A percentile compares a stretch with the other conserved stretches of the same genome.
These are phyloP conservation scores for Eulimnadia texana DNA, from an alignment of 1,140 invertebrate genomes.

Conservation along the genomic window DNA sequence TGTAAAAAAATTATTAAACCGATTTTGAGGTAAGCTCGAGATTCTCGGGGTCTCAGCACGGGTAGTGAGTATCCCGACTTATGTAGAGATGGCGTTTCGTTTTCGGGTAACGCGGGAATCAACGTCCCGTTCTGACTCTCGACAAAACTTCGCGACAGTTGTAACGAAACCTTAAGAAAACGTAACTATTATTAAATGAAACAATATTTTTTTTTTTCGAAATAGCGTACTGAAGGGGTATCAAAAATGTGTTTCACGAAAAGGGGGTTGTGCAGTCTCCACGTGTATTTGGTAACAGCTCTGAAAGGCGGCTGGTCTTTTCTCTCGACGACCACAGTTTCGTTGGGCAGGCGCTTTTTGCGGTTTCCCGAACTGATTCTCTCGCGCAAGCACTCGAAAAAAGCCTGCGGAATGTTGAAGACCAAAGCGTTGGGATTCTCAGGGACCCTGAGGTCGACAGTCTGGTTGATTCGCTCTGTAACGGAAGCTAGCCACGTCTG, in stretches of 20 bases:
- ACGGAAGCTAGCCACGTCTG: conserved; percentile 54
- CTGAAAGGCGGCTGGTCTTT: conserved; percentile 48
- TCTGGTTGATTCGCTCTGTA: conserved; percentile 60
- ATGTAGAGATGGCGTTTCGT: not conserved
- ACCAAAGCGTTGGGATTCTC: conserved; percentile 53
- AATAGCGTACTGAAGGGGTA: conserved; percentile 43
- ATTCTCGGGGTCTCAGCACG: conserved; percentile 45
- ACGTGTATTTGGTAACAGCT: conserved; percentile 55
- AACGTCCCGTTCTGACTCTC: conserved; percentile 49
- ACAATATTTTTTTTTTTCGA: not conserved
- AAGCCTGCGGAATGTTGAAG: conserved; percentile 51
- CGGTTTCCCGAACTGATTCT: conserved; percentile 45
- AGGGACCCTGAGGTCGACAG: conserved; percentile 60
- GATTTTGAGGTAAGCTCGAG: conserved; percentile 56
- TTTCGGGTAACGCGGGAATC: conserved; percentile 37
- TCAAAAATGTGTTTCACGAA: conserved; percentile 64
- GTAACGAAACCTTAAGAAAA: conserved; percentile 39
- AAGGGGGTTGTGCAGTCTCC: conserved; percentile 55
- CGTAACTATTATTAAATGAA: conserved; percentile 8
- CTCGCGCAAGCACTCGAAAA: conserved; percentile 55
- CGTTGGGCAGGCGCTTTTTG: conserved; percentile 53
- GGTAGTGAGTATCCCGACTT: conserved; percentile 23
- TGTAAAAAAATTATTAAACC: no score
- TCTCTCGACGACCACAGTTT: conserved; percentile 36
- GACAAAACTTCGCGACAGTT: conserved; percentile 49